Percentiles rank a stretch among this genome's conserved stretches.
These are phyloP conservation scores for Onthophagus taurus DNA, from an alignment of 1,140 invertebrate genomes.

Conservation along the genomic window DNA sequence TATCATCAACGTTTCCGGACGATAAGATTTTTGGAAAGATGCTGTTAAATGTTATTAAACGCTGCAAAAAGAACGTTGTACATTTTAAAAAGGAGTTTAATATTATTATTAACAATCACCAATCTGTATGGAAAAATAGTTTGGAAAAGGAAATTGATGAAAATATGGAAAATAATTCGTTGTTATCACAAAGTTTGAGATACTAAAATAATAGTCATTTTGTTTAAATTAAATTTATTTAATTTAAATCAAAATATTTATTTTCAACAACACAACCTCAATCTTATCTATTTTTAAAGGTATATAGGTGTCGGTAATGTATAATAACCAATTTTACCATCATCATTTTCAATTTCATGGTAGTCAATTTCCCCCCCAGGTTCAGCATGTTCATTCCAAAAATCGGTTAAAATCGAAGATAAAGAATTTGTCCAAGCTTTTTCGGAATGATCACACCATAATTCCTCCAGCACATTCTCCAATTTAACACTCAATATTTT, in stretches of 20 bases:
- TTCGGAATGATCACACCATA: constrained; percentile 24
- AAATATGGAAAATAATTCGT: neutral
- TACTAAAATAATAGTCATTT: too few relatives aligned
- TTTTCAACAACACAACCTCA: too few relatives aligned
- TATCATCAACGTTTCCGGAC: neutral
- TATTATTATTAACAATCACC: neutral
- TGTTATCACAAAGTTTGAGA: neutral
- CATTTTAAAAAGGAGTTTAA: neutral
- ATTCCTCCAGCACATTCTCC: constrained; percentile 23
- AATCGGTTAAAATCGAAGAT: constrained; percentile 17
- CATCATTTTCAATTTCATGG: constrained; percentile 19
- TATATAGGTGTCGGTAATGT: constrained; percentile 22
- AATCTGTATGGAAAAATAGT: constrained; percentile 3
- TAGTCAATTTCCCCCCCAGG: constrained; percentile 22
- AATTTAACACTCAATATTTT: constrained; percentile 17
- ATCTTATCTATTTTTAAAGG: too few relatives aligned
- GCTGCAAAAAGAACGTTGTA: neutral
- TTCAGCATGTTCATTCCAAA: constrained; percentile 27
- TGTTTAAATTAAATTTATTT: too few relatives aligned
- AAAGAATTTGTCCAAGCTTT: constrained; percentile 30
- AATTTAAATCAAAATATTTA: too few relatives aligned
- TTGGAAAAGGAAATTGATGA: neutral
- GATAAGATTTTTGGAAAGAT: constrained; percentile 9
- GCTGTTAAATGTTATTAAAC: neutral
- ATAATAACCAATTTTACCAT: constrained; percentile 21